Conservation (phyloP, 1,140 invertebrate genomes). For the Caenorhabditis remanei region DNA sequence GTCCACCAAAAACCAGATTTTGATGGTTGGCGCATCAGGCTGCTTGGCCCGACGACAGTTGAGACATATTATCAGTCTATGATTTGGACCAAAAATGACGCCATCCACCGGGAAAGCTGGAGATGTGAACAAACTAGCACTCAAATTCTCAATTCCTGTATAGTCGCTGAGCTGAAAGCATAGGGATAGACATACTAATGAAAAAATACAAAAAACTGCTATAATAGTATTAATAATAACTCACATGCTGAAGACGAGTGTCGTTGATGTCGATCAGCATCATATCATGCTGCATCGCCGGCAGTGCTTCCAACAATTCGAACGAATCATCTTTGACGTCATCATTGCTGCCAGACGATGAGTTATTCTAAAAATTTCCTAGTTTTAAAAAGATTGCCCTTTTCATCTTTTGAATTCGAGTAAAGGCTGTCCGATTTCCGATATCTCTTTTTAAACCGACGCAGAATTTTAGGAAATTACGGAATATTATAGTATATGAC, state of each 20-base stretch:
- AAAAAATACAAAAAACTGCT: constrained; percentile 2
- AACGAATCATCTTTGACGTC: too few relatives aligned
- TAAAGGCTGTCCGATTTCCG: too few relatives aligned
- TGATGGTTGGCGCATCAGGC: constrained; percentile 54
- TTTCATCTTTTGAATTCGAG: too few relatives aligned
- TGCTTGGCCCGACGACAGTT: constrained; percentile 58
- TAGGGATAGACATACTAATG: not conserved
- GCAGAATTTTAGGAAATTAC: too few relatives aligned
- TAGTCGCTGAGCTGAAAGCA: constrained; percentile 16
- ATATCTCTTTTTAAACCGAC: too few relatives aligned
- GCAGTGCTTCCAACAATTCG: constrained; percentile 15
- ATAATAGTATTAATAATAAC: too few relatives aligned
- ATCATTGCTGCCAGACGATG: too few relatives aligned
- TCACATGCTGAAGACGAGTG: not conserved
- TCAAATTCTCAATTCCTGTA: constrained; percentile 65
- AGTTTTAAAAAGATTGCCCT: too few relatives aligned
- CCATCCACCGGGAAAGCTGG: constrained; percentile 68
- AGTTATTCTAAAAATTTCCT: too few relatives aligned
- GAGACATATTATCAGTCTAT: constrained; percentile 64
- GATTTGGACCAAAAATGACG: constrained; percentile 61
- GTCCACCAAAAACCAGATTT: constrained; percentile 67
- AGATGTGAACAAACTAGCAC: constrained; percentile 62
- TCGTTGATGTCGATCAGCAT: constrained; percentile 46
- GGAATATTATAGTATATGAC: too few relatives aligned
- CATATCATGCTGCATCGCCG: constrained; percentile 10